Conservation (phyloP, 2,888 invertebrate species). For the Ganaspis brasiliensis region DNA sequence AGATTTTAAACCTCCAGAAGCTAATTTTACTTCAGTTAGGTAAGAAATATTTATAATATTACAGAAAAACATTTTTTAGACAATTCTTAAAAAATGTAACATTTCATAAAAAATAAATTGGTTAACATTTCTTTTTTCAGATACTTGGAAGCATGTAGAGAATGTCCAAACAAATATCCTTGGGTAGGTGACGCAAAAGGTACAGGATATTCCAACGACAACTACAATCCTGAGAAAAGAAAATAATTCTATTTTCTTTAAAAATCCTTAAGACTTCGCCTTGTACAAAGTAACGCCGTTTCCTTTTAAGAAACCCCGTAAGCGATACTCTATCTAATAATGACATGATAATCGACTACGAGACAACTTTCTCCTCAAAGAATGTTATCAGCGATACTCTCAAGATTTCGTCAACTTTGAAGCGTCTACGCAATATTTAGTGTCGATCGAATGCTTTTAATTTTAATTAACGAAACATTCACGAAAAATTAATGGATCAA, state of each 20-base stretch:
- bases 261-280: constrained; percentile 18
- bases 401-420: constrained; percentile 9
- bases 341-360: neutral
- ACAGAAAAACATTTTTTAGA: neutral
- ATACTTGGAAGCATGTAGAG: constrained; percentile 93
- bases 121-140: constrained; percentile 78
- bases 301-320: constrained; percentile 21
- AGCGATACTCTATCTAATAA: constrained; percentile 16
- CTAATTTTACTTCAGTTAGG: constrained; percentile 89
- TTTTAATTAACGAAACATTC: constrained; percentile 5
- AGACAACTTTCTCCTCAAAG: constrained; percentile 1
- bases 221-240: constrained; percentile 87
- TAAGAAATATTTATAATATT: constrained; percentile 60
- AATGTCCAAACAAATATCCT: constrained; percentile 92
- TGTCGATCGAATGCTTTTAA: constrained; percentile 25
- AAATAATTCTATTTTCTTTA: constrained; percentile 53
- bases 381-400: neutral
- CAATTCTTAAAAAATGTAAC: too few species aligned
- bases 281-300: constrained; percentile 40
- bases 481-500: constrained; percentile 4
- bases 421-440: constrained; percentile 14
- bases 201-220: constrained; percentile 90
- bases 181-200: constrained; percentile 95
- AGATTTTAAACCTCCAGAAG: constrained; percentile 88
- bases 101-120: too few species aligned